Evolutionary conservation across 2,113 vertebrate species (phyloP).

Genomic region (Phylloscopus trochiloides): DNA sequence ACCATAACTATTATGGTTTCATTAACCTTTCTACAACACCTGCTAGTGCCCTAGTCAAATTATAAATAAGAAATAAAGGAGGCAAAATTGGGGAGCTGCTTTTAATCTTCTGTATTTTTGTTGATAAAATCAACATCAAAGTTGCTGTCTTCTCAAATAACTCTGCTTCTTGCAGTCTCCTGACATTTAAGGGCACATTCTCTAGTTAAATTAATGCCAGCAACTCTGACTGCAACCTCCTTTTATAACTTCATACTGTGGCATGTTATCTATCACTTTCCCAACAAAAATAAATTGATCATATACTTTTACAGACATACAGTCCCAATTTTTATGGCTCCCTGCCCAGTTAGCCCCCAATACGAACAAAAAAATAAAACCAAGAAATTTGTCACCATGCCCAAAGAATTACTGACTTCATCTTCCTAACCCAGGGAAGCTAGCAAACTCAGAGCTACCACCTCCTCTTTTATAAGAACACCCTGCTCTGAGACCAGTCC

Average conservation of each 20-base stretch:
- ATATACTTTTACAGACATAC: constrained; percentile 17
- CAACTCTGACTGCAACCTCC: constrained; percentile 52
- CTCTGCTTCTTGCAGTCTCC: constrained; percentile 37
- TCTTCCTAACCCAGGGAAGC: neutral
- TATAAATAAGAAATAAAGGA: neutral
- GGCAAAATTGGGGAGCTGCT: neutral
- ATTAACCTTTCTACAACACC: neutral
- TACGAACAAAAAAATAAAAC: neutral
- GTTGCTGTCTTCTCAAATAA: constrained; percentile 54
- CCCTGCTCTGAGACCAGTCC: neutral
- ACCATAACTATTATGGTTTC: neutral
- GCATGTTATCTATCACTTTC: constrained; percentile 32
- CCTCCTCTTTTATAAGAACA: neutral
- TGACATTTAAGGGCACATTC: constrained; percentile 64
- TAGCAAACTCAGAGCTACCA: neutral
- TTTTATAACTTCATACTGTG: constrained; percentile 52
- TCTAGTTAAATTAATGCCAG: constrained; percentile 47
- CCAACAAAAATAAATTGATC: constrained; percentile 45
- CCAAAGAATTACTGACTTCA: neutral
- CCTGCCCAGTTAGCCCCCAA: neutral
- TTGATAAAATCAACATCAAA: constrained; percentile 50
- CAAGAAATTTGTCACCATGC: neutral
- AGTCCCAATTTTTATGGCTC: neutral
- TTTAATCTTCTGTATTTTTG: constrained; percentile 29
- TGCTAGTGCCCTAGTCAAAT: neutral